Evolutionary conservation across 2,888 invertebrate genomes (phyloP), one percentile per base, ranked within the genome.

Genomic region (Dryadula phaetusa): DNA sequence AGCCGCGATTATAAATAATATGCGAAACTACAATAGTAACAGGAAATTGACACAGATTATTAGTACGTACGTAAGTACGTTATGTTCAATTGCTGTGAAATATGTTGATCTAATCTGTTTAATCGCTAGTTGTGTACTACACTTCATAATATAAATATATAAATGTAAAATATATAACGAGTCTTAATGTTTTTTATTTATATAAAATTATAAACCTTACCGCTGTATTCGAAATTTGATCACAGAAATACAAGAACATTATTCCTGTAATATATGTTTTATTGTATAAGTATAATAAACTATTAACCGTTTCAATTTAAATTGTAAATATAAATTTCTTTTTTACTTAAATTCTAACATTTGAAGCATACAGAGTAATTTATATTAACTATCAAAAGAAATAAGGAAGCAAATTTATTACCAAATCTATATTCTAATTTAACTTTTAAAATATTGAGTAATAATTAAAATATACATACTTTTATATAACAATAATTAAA

Each of bases 1-100:
- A 16, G 18, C n/a, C 18, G 4, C 16, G 53, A 54, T 54, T 22
- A 28, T 28, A 42, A 44, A 58, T 40, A 44, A 1, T 56, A 32
- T 53, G 34, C 5, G 34, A 34, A 53, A 54, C n/a, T 18, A 60
- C 44, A 28, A 44, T 32, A 32, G 44, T 60, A 60, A 46, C 44
- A 28, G 60, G 60, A 60, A 60, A 60, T 58, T 58, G 42, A 60
- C 58, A 44, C 25, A 42, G 10, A 14, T 54, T 37, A 54, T 37
- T 20, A 37, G 37, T 54, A 52, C 14, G 12, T 47, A 28, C 0
- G 37, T 37, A 37, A 3, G 46, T 46, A 54, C 8, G 20, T 22
- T 20, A 22, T 0, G 20, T 54, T 20, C n/a, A 54, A 22, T 37
- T 37, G 54, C 22, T 37, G 10, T 32, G 16, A 52, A 28, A 52